phyloP scores from a whole-genome alignment of 2,113 vertebrate genomes.

The Aldabrachelys gigantea region DNA sequence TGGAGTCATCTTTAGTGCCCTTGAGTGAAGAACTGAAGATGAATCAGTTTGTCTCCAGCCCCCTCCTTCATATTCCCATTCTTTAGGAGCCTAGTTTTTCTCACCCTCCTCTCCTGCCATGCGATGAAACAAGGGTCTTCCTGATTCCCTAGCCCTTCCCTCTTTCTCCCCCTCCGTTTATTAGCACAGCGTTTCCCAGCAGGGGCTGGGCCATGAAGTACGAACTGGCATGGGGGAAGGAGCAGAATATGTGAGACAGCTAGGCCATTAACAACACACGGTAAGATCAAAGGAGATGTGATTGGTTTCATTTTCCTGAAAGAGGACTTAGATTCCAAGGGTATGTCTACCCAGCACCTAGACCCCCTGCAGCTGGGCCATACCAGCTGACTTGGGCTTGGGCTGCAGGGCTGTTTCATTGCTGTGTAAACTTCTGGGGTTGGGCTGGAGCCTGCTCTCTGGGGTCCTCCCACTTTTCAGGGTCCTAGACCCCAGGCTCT shows the following conservation, averaged over 20 bases:
- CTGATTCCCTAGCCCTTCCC: background rate
- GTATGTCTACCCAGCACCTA: background rate
- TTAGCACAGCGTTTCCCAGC: background rate
- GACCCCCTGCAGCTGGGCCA: too few species aligned
- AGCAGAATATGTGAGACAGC: background rate
- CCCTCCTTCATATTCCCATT: background rate
- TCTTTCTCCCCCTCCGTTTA: background rate
- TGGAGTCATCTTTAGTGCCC: background rate
- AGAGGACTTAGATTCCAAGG: background rate
- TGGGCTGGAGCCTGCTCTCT: background rate
- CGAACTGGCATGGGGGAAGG: too few species aligned
- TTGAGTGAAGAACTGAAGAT: background rate
- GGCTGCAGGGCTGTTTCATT: background rate
- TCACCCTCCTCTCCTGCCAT: background rate
- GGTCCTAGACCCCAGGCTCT: background rate
- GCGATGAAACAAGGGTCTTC: background rate
- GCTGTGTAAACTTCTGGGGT: background rate
- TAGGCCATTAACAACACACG: background rate
- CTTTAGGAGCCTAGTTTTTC: background rate
- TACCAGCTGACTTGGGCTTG: background rate
- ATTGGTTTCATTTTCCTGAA: background rate
- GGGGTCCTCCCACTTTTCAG: background rate
- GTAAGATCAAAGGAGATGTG: background rate
- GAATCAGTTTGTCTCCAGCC: background rate
- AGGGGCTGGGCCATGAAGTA: background rate